Percentiles rank a stretch among this genome's conserved stretches.
phyloP scores from a whole-genome alignment of 2,888 invertebrate species.

The Yponomeuta sedellus region DNA sequence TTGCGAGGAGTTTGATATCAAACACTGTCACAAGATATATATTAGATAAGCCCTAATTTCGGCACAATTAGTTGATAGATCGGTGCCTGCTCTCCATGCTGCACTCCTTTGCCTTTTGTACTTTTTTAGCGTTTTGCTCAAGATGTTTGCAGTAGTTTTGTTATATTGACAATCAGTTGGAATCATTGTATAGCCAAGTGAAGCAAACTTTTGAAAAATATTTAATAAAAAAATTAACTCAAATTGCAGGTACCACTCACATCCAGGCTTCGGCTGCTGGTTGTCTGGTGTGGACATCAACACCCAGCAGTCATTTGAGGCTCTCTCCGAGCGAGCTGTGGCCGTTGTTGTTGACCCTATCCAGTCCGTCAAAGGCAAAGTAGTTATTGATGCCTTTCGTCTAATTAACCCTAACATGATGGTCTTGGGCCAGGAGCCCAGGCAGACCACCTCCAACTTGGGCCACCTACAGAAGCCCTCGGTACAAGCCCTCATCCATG shows the following conservation, averaged over 20 bases:
- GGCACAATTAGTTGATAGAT: background rate
- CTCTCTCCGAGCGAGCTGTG: conserved; percentile 97
- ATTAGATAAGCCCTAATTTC: too few species aligned
- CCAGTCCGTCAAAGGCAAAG: conserved; percentile 99
- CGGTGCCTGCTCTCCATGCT: background rate
- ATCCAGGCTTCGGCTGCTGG: conserved; percentile 99
- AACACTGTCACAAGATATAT: too few species aligned
- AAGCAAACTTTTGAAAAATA: background rate
- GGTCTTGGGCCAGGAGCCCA: conserved; percentile 98
- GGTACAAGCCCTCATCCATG: conserved; percentile 99
- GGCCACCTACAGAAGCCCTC: conserved; percentile 99
- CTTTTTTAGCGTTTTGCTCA: too few species aligned
- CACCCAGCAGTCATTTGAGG: conserved; percentile 99
- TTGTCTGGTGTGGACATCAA: conserved; percentile 99
- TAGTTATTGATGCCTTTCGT: conserved; percentile 99
- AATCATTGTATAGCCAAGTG: too few species aligned
- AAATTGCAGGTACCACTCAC: conserved; percentile 90
- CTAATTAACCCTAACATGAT: conserved; percentile 99
- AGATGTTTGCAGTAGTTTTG: too few species aligned
- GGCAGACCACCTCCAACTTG: conserved; percentile 98
- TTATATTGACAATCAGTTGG: too few species aligned
- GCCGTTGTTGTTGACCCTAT: conserved; percentile 99
- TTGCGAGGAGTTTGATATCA: too few species aligned
- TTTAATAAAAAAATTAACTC: background rate
- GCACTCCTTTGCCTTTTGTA: too few species aligned